These are phyloP conservation scores for Notarius quadriscutis DNA, from an alignment of 2,113 vertebrate species.

Conservation along the genomic window DNA sequence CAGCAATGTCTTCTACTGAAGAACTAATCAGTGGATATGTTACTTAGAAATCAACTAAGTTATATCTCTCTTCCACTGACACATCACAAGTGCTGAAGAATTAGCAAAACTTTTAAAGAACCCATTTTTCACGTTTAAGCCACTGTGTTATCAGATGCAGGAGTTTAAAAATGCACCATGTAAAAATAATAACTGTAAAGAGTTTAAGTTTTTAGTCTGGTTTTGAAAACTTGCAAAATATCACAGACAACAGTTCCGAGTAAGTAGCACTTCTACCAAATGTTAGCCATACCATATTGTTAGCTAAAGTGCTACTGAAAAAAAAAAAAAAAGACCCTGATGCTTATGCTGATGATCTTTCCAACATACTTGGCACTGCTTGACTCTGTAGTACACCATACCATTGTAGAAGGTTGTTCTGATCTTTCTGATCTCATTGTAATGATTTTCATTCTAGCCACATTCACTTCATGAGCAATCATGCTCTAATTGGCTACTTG, in stretches of 20 bases:
- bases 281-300: background rate
- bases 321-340: background rate
- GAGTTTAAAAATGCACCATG: background rate
- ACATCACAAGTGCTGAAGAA: background rate
- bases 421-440: too few species aligned
- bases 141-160: background rate
- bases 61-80: background rate
- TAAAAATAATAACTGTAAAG: background rate
- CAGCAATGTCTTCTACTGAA: background rate
- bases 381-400: background rate
- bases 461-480: too few species aligned
- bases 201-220: background rate
- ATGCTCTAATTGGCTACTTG: too few species aligned
- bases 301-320: background rate
- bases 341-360: background rate
- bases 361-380: background rate
- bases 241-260: background rate
- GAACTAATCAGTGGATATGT: background rate
- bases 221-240: background rate
- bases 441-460: background rate
- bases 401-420: background rate
- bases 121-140: background rate
- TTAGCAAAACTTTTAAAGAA: background rate
- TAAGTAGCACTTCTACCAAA: background rate
- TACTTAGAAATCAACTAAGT: background rate